phyloP scores from a whole-genome alignment of 1,140 invertebrate genomes.

The Philaenus spumarius region DNA sequence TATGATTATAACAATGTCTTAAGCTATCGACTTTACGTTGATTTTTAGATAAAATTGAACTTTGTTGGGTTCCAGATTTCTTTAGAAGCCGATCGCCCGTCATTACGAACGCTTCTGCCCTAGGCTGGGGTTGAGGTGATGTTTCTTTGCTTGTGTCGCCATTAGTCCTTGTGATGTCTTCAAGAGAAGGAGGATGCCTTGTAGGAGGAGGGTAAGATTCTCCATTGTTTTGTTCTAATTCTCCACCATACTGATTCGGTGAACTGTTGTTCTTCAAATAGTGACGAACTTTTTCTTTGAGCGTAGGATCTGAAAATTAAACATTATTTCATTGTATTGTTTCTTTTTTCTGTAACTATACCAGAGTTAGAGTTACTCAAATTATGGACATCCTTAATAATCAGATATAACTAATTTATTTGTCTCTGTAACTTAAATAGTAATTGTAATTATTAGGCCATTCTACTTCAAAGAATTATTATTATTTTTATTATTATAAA shows the following conservation, averaged over 20 bases:
- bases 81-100: constrained; percentile 93
- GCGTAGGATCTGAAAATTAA: constrained; percentile 79
- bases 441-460: too few relatives aligned
- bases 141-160: constrained; percentile 7
- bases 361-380: too few relatives aligned
- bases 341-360: too few relatives aligned
- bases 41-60: constrained; percentile 44
- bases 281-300: constrained; percentile 71
- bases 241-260: not conserved
- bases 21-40: constrained; percentile 54
- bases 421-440: too few relatives aligned
- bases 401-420: too few relatives aligned
- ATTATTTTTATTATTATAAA: too few relatives aligned
- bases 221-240: constrained; percentile 10
- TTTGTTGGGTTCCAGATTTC: constrained; percentile 69
- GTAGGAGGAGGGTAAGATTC: constrained; percentile 11
- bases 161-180: constrained; percentile 25
- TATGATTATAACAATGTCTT: constrained; percentile 42
- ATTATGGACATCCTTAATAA: too few relatives aligned
- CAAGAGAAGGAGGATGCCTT: constrained; percentile 19
- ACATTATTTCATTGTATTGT: constrained; percentile 24
- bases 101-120: constrained; percentile 94
- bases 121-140: constrained; percentile 21
- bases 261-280: constrained; percentile 51
- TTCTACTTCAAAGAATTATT: too few relatives aligned